Conservation (phyloP, 2,113 vertebrate genomes). For the pig (Sus scrofa) region T2T-Sscrofa CM000818.6:57253501-57254000, state of each 20-base stretch:
- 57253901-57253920: too few species aligned
- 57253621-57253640: not conserved
- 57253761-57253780: not conserved
- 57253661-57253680: not conserved
- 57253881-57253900: not conserved
- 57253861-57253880: not conserved
- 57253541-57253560: not conserved
- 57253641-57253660: slow-evolving; percentile 45
- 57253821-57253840: not conserved
- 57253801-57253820: not conserved
- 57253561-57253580: not conserved
- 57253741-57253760: slow-evolving; percentile 36
- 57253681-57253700: slow-evolving; percentile 34
- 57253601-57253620: not conserved
- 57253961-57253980: fast-evolving
- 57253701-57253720: slow-evolving; percentile 72
- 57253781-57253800: not conserved
- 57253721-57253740: slow-evolving; percentile 43
- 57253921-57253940: not conserved
- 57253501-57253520: not conserved
- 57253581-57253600: not conserved
- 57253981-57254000: too few species aligned
- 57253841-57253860: not conserved
- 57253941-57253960: not conserved
- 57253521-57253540: not conserved